Conservation (phyloP, 2,888 invertebrate genomes). For the Platynereis dumerilii region DNA sequence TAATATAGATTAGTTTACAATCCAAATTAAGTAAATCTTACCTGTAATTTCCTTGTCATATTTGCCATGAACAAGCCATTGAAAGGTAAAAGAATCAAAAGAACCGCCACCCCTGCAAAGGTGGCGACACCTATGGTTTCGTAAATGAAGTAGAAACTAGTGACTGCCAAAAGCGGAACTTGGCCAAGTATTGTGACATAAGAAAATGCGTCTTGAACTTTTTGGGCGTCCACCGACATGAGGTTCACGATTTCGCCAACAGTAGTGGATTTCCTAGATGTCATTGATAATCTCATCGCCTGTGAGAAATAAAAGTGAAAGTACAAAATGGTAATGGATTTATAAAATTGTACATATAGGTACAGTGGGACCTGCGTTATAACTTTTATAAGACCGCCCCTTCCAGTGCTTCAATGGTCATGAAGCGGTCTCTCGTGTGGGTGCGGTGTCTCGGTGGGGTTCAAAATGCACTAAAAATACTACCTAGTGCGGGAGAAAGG, state of each 20-base stretch:
- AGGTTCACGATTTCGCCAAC: constrained; percentile 17
- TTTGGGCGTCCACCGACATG: constrained; percentile 21
- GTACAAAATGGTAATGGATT: too few relatives aligned
- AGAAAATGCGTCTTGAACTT: constrained; percentile 18
- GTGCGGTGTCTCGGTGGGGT: too few relatives aligned
- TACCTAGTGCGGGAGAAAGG: too few relatives aligned
- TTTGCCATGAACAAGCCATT: constrained; percentile 3
- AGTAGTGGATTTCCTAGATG: constrained; percentile 7
- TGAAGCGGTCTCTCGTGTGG: too few relatives aligned
- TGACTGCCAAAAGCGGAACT: not conserved
- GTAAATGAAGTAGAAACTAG: not conserved
- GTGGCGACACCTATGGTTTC: not conserved
- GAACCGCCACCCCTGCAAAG: not conserved
- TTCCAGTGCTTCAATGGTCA: too few relatives aligned
- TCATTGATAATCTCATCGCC: constrained; percentile 13
- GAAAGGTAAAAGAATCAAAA: not conserved
- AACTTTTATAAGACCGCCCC: too few relatives aligned
- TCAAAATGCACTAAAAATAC: too few relatives aligned
- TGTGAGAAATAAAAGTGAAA: not conserved
- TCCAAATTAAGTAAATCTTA: too few relatives aligned
- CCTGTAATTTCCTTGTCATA: constrained; percentile 1
- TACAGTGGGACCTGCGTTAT: too few relatives aligned
- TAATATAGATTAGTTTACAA: too few relatives aligned
- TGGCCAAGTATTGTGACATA: not conserved
- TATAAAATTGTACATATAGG: too few relatives aligned